Conservation (phyloP, 92 coral and sea anemone genomes). For the Phymanthus crucifer region DNA sequence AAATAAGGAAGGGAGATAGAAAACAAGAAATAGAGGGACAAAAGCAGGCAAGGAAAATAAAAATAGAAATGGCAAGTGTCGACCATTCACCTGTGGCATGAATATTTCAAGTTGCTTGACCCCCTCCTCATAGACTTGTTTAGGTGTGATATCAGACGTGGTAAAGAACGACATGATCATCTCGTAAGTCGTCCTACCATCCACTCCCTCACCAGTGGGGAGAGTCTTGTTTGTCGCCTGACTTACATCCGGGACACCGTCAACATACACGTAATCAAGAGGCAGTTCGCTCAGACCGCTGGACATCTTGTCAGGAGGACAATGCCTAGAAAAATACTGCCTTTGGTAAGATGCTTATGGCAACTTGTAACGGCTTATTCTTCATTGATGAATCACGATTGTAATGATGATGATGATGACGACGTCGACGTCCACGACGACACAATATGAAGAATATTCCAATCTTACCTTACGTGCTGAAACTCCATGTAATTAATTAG, state of each 20-base stretch:
- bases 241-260: slow-evolving; percentile 65
- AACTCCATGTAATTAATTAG: slow-evolving; percentile 59
- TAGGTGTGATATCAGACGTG: slow-evolving; percentile 70
- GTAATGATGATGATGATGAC: too few relatives aligned
- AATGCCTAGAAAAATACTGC: slow-evolving; percentile 44
- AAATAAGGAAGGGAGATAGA: not conserved
- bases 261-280: slow-evolving; percentile 69
- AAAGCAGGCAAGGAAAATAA: not conserved
- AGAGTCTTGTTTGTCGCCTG: slow-evolving; percentile 63
- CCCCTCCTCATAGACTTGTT: slow-evolving; percentile 69
- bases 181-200: slow-evolving; percentile 73
- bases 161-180: slow-evolving; percentile 82
- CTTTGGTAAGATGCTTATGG: not conserved
- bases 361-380: too few relatives aligned
- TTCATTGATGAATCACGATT: too few relatives aligned
- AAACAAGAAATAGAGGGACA: not conserved
- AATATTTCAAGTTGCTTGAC: slow-evolving; percentile 60
- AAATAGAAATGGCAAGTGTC: not conserved
- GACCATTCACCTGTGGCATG: slow-evolving; percentile 50
- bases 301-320: slow-evolving; percentile 82
- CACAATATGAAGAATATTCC: not conserved
- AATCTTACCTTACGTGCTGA: slow-evolving; percentile 50
- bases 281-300: slow-evolving; percentile 88
- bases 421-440: too few relatives aligned
- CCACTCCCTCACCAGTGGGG: slow-evolving; percentile 75